Base-by-base conservation (phyloP, 2,113 vertebrate genomes). In the Phrynocephalus versicolor region DNA sequence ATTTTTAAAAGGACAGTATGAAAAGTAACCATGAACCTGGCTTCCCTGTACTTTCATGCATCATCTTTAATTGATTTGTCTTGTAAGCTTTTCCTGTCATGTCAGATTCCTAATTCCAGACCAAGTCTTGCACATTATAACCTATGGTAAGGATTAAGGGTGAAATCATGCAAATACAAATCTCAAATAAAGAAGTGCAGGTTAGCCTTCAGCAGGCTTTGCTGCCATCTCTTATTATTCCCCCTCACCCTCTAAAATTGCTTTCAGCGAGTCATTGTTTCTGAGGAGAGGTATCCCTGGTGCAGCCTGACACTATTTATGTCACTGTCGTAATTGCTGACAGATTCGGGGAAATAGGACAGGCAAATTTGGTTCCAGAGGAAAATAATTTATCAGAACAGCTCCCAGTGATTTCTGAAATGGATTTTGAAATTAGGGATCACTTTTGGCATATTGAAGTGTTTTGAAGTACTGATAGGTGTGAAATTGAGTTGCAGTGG, bases 81-180 rank as follows among this genome's bases (percentile, higher is more conserved):
- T 85, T 89, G 55, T 81, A 27, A 14, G 67, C 21, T 92, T 82
- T 88, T 84, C 39, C 51, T 69, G 73, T 85, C 88, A 85, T 83
- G 85, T 88, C 83, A 81, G 41, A 85, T 41, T 83, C 51, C 81
- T 91, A 85, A 92, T 92, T 94, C 80, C 89, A 89, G 92, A 37
- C 85, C 93, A 87, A 60, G 70, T 51, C 71, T 91, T 89, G 75
- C 73, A 12, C n/a, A n/a, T n/a, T n/a, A n/a, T n/a, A n/a, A n/a
- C n/a, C n/a, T 87, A 70, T 92, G 91, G 86, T 81, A 86, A 25
- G 78, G 87, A 89, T 72, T 84, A 92, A 91, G 58, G 78, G 57
- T 58, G 92, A 90, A 92, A 90, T 81, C 87, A 88, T 92, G 91
- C 85, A 92, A 89, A 90, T 85, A 82, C 18, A 37, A 88, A 51